Conservation (phyloP, 1,140 invertebrate species). For the Sitophilus oryzae region DNA sequence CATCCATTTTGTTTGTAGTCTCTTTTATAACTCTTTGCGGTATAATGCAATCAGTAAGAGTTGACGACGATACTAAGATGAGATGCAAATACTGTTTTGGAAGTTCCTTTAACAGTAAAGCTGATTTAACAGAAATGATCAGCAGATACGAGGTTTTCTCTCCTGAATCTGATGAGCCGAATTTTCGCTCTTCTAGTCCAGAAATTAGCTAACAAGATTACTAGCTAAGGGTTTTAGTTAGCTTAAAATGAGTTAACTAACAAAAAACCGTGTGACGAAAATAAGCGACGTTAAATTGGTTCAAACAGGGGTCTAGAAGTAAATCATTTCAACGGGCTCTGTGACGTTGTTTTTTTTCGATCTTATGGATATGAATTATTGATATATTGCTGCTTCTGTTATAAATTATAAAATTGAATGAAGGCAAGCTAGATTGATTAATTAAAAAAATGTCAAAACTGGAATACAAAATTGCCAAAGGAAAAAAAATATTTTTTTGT, state of each 20-base stretch:
- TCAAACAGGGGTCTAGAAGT: too few relatives aligned
- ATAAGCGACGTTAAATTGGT: too few relatives aligned
- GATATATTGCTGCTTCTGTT: too few relatives aligned
- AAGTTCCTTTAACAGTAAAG: constrained; percentile 23
- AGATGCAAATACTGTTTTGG: constrained; percentile 69
- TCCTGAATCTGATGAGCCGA: constrained; percentile 34
- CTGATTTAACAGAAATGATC: constrained; percentile 37
- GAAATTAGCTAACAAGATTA: constrained; percentile 4
- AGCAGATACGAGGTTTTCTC: constrained; percentile 40
- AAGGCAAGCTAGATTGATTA: too few relatives aligned
- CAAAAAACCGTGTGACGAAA: too few relatives aligned
- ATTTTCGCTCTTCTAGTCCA: not conserved
- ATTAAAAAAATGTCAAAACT: too few relatives aligned
- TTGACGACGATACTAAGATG: constrained; percentile 84
- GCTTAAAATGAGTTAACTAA: not conserved
- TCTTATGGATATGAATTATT: too few relatives aligned
- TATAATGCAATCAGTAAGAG: constrained; percentile 82
- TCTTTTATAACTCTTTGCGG: constrained; percentile 78
- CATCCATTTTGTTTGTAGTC: constrained; percentile 74
- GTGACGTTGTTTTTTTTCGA: too few relatives aligned
- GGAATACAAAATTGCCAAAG: too few relatives aligned
- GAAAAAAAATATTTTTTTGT: too few relatives aligned
- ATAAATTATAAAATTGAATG: too few relatives aligned
- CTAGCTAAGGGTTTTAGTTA: not conserved
- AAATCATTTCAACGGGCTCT: too few relatives aligned